phyloP scores from a whole-genome alignment of 2,888 invertebrate genomes.

The Chrysomela aeneicollis region DNA sequence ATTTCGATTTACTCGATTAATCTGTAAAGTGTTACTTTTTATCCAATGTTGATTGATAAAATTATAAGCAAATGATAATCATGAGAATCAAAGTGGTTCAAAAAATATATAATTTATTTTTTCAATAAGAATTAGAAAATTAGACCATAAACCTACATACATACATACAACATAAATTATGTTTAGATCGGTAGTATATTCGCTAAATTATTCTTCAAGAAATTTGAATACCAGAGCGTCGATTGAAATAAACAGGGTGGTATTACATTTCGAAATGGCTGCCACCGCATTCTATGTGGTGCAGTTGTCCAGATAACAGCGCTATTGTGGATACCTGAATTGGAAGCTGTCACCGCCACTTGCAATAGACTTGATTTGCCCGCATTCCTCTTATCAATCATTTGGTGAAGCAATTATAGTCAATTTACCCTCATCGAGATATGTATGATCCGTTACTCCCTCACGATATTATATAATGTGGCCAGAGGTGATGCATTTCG shows the following conservation, averaged over 20 bases:
- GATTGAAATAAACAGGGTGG: background rate
- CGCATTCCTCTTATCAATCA: slow-evolving; percentile 40
- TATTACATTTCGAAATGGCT: background rate
- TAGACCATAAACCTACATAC: too few relatives aligned
- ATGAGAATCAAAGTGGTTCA: too few relatives aligned
- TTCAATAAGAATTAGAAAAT: too few relatives aligned
- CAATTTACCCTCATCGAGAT: background rate
- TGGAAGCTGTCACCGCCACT: slow-evolving; percentile 38
- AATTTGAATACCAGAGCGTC: background rate
- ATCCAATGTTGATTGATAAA: too few relatives aligned
- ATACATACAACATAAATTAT: too few relatives aligned
- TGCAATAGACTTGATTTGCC: slow-evolving; percentile 36
- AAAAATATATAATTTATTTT: too few relatives aligned
- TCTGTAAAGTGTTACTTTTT: too few relatives aligned
- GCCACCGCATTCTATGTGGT: background rate
- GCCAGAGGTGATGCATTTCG: background rate
- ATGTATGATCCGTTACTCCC: background rate
- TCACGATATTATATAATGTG: background rate
- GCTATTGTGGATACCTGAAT: slow-evolving; percentile 54
- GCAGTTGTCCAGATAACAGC: slow-evolving; percentile 49
- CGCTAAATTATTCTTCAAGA: background rate
- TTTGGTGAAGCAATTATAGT: slow-evolving; percentile 19
- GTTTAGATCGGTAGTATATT: background rate
- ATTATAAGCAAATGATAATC: too few relatives aligned
- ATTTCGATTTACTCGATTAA: too few relatives aligned